Percentiles rank a stretch among this genome's conserved stretches.
These are phyloP conservation scores for Oreochromis tanganicae DNA, from an alignment of 2,113 vertebrate species.

Conservation along the genomic window DNA sequence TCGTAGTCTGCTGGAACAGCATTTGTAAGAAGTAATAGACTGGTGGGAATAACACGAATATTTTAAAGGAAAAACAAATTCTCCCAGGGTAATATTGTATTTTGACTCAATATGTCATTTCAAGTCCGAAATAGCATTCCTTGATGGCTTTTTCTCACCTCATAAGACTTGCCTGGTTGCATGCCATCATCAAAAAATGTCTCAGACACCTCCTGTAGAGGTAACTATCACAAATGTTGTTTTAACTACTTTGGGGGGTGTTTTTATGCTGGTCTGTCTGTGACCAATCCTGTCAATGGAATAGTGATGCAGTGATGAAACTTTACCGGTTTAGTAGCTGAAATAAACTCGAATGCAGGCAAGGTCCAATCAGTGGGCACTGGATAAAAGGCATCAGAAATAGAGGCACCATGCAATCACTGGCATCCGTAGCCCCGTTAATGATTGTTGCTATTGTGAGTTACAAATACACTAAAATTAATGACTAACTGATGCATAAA, in stretches of 20 bases:
- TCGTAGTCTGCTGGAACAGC: not conserved
- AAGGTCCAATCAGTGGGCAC: not conserved
- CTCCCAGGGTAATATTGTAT: not conserved
- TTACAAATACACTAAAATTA: not conserved
- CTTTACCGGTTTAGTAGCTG: not conserved
- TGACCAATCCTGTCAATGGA: accelerated
- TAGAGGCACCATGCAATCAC: not conserved
- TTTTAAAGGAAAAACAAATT: not conserved
- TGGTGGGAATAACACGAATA: accelerated
- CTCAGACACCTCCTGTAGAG: accelerated
- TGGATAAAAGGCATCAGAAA: not conserved
- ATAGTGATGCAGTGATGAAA: not conserved
- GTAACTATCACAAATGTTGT: not conserved
- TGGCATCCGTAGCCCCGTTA: not conserved
- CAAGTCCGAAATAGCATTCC: accelerated
- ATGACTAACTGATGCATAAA: not conserved
- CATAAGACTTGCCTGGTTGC: not conserved
- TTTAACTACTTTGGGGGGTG: not conserved
- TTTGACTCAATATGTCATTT: not conserved
- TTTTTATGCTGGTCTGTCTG: not conserved
- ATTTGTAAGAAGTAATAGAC: not conserved
- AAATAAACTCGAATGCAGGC: not conserved
- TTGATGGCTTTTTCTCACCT: not conserved
- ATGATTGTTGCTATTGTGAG: not conserved
- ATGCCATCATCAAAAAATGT: not conserved